Evolutionary conservation across 2,113 vertebrate species (phyloP), one percentile per base, ranked within the genome.

Genomic region (Mystacornis crossleyi): DNA sequence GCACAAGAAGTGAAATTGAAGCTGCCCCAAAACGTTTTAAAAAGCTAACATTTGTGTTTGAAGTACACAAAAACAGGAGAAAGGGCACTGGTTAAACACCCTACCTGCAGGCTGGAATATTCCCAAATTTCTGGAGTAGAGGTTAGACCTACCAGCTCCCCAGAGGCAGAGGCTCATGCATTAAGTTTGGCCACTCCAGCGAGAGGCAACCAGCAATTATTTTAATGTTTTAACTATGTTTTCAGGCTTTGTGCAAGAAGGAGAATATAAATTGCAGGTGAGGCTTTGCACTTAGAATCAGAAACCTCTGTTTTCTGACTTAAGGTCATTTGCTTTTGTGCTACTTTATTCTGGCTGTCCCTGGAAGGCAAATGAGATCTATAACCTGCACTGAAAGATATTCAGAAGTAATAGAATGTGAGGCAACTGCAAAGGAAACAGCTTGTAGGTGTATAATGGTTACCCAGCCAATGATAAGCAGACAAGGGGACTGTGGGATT

Each of bases 291-390:
- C 79, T 89, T 86, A 91, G 69, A 93, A 81, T 54, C 88, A 74
- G 90, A 95, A 96, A 96, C 86, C 88, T 94, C 88, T 92, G 90
- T 92, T 96, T 96, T 92, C 90, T 96, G 93, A 93, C 88, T 96
- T 96, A 95, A 96, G 95, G 95, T 94, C 81, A 61, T 96, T 96
- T 93, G 93, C 86, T 96, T 96, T 96, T 96, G 86, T 94, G 82
- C 86, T 89, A 48, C 85, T 96, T 96, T 96, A 94, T 96, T 96
- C 93, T 61, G 40, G 55, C 86, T 96, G 96, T 96, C 96, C 96
- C 96, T 90, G 80, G 92, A 89, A 96, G 96, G 95, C 96, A 96
- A 96, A 93, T 79, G 93, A 96, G 96, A 97, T 97, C 90, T 96
- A 96, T 92, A 78, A 81, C 96, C 82, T 69, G 88, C 38, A 28